Percentiles rank a stretch among this genome's conserved stretches.
Evolutionary conservation across 1,140 invertebrate genomes (phyloP).

Genomic region (Heliconius hermathena): DNA sequence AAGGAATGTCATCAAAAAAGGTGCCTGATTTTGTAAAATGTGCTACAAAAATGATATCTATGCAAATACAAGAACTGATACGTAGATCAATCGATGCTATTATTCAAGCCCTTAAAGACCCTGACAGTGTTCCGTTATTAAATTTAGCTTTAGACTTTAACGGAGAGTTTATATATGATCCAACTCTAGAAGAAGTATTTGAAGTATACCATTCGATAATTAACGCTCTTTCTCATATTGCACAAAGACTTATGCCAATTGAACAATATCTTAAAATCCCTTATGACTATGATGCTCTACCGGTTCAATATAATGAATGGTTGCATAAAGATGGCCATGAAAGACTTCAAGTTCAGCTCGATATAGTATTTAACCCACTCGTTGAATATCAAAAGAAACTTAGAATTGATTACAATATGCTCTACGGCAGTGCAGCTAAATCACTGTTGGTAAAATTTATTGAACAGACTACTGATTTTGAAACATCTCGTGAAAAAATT

Average conservation of each 20-base stretch:
- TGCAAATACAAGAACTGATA: constrained; percentile 80
- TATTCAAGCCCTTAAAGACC: constrained; percentile 64
- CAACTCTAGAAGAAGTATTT: constrained; percentile 74
- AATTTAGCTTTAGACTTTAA: constrained; percentile 76
- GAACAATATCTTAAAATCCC: constrained; percentile 76
- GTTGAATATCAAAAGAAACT: constrained; percentile 65
- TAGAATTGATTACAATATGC: constrained; percentile 64
- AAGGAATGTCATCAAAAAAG: constrained; percentile 64
- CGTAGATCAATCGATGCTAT: constrained; percentile 73
- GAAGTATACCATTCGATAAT: constrained; percentile 74
- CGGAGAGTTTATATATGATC: constrained; percentile 75
- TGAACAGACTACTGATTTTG: constrained; percentile 72
- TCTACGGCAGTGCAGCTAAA: constrained; percentile 64
- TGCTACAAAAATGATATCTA: constrained; percentile 75
- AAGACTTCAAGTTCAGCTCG: constrained; percentile 65
- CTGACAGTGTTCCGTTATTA: constrained; percentile 67
- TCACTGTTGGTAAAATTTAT: constrained; percentile 60
- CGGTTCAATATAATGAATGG: constrained; percentile 74
- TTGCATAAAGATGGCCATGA: constrained; percentile 68
- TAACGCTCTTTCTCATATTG: constrained; percentile 70
- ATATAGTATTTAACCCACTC: constrained; percentile 67
- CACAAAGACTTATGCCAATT: constrained; percentile 78
- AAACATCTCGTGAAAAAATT: constrained; percentile 83
- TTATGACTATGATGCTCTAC: constrained; percentile 66
- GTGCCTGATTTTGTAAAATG: constrained; percentile 68